Conservation (phyloP, 2,888 invertebrate species). For the Anorthoa munda region DNA sequence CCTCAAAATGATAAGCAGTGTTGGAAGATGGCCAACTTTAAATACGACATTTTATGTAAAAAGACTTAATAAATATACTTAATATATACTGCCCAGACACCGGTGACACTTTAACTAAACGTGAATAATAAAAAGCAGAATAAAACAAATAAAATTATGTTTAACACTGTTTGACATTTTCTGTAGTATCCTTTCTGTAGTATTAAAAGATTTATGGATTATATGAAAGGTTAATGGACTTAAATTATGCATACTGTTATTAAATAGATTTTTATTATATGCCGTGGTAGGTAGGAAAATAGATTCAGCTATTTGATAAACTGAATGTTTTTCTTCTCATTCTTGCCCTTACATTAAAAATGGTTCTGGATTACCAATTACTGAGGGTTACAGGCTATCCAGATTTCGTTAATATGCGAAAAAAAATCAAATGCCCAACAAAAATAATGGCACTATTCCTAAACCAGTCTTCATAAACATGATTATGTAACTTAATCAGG, state of each 20-base stretch:
- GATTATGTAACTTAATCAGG: constrained; percentile 11
- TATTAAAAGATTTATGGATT: constrained; percentile 37
- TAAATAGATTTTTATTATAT: constrained; percentile 5
- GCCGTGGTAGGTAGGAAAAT: not conserved
- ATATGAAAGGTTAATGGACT: constrained; percentile 41
- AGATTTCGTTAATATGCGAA: too few species aligned
- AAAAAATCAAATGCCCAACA: not conserved
- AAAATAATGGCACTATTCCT: not conserved
- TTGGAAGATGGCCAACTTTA: constrained; percentile 76
- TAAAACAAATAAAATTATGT: constrained; percentile 52
- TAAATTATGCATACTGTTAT: constrained; percentile 15
- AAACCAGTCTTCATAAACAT: constrained; percentile 10
- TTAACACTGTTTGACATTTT: constrained; percentile 43
- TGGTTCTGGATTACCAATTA: not conserved
- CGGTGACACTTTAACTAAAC: constrained; percentile 83
- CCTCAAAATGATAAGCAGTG: constrained; percentile 70
- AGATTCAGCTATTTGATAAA: not conserved
- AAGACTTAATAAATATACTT: constrained; percentile 78
- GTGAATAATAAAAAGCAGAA: constrained; percentile 73
- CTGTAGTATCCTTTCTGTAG: constrained; percentile 30
- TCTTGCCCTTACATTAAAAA: not conserved
- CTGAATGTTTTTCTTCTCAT: too few species aligned
- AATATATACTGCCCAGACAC: constrained; percentile 79
- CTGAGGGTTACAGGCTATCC: too few species aligned
- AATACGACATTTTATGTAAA: constrained; percentile 71